phyloP scores from a whole-genome alignment of 1,140 invertebrate species.

The Leptonema lineaticorne region DNA sequence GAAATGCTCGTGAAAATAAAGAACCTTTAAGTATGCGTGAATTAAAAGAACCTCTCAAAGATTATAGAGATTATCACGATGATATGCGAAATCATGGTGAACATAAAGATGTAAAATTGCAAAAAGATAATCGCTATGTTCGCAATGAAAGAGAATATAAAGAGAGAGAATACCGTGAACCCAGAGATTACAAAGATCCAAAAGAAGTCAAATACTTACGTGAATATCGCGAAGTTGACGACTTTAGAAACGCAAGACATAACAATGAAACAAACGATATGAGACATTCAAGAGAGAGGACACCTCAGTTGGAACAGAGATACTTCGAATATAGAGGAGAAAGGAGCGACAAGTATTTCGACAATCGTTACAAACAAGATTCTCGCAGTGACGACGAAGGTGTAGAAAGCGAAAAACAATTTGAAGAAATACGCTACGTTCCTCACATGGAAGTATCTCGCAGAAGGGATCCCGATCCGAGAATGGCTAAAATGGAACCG shows the following conservation, averaged over 20 bases:
- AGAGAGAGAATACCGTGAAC: slow-evolving; percentile 26
- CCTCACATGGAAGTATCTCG: slow-evolving; percentile 35
- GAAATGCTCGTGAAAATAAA: slow-evolving; percentile 24
- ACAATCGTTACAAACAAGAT: slow-evolving; percentile 41
- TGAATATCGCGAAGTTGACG: slow-evolving; percentile 29
- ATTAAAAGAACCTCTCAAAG: slow-evolving; percentile 26
- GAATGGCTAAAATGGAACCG: slow-evolving; percentile 28
- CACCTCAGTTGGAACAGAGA: slow-evolving; percentile 39
- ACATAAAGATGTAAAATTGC: slow-evolving; percentile 29
- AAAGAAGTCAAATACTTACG: slow-evolving; percentile 34
- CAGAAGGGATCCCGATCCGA: slow-evolving; percentile 32
- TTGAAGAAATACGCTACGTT: slow-evolving; percentile 41
- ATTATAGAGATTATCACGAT: slow-evolving; percentile 31
- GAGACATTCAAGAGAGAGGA: slow-evolving; percentile 35
- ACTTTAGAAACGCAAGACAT: slow-evolving; percentile 17
- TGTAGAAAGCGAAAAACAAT: slow-evolving; percentile 41
- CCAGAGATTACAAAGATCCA: slow-evolving; percentile 24
- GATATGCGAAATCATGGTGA: slow-evolving; percentile 25
- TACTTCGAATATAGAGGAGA: slow-evolving; percentile 40
- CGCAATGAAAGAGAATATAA: slow-evolving; percentile 17
- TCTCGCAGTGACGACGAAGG: slow-evolving; percentile 41
- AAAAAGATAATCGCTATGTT: not conserved
- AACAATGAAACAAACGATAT: slow-evolving; percentile 25
- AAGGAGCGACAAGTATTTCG: slow-evolving; percentile 40
- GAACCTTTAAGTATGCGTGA: slow-evolving; percentile 32